Conservation (phyloP, 1,140 invertebrate genomes). For the Saccostrea glomerata region DNA sequence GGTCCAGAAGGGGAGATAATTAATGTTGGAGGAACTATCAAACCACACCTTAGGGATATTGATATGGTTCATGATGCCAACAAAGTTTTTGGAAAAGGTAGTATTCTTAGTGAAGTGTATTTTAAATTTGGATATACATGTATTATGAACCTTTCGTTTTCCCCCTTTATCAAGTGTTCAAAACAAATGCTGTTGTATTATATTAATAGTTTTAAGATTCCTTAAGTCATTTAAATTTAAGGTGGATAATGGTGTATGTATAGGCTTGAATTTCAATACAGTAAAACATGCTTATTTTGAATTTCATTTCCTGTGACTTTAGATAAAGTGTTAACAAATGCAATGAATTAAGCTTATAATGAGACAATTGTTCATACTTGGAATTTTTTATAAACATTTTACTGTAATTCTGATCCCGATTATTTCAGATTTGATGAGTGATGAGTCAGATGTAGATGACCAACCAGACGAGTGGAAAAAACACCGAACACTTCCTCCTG, state of each 20-base stretch:
- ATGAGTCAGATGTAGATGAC: constrained; percentile 66
- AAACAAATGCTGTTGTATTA: no score
- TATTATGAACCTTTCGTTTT: background rate
- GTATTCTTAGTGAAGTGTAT: background rate
- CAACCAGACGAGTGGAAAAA: constrained; percentile 66
- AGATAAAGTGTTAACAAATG: no score
- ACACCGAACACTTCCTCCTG: constrained; percentile 39
- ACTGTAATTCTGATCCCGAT: background rate
- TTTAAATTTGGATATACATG: background rate
- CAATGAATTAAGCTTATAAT: no score
- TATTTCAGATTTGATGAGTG: constrained; percentile 56
- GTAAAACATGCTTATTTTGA: no score
- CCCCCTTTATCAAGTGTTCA: no score
- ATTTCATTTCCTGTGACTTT: no score
- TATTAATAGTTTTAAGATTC: no score
- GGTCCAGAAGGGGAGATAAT: constrained; percentile 74
- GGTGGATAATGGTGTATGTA: no score
- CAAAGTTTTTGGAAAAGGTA: constrained; percentile 50
- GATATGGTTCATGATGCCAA: constrained; percentile 63
- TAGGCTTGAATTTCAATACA: no score
- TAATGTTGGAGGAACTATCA: constrained; percentile 70
- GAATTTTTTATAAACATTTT: no score
- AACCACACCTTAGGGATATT: constrained; percentile 54
- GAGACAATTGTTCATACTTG: no score
- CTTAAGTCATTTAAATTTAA: no score